Evolutionary conservation across 2,797 vertebrate genomes (phyloP).

Genomic region (Arrhamphus sclerolepis): DNA sequence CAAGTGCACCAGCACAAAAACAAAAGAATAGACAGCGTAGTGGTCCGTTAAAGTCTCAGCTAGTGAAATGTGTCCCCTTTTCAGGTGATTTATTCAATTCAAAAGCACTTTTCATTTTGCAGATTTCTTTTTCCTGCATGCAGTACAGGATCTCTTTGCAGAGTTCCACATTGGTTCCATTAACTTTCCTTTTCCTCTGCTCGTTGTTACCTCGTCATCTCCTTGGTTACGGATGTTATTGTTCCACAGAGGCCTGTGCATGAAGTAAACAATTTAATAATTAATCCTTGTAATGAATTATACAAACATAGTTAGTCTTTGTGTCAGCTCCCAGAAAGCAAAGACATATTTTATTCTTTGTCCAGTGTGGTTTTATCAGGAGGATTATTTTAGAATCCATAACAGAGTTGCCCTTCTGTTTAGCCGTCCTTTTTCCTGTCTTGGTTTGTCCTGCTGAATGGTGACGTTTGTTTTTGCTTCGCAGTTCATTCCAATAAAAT

Average conservation of each 20-base stretch:
- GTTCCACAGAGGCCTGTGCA: constrained; percentile 25
- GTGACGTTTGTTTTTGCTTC: no score
- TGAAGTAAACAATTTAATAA: constrained; percentile 55
- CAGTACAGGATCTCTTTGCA: not conserved
- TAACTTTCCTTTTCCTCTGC: constrained; percentile 13
- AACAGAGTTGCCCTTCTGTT: not conserved
- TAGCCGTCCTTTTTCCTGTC: no score
- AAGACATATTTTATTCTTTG: constrained; percentile 18
- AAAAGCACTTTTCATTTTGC: no score
- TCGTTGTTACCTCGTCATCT: constrained; percentile 20
- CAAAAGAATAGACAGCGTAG: no score
- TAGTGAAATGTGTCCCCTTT: no score
- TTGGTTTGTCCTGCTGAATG: no score
- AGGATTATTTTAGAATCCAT: not conserved
- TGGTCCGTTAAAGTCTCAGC: no score
- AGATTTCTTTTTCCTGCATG: no score
- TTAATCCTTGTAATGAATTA: constrained; percentile 44
- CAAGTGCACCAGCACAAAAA: no score
- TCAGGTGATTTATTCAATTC: no score
- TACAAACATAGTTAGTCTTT: constrained; percentile 36
- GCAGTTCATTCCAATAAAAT: no score
- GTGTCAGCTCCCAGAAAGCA: constrained; percentile 40
- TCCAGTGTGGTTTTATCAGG: not conserved
- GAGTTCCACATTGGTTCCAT: not conserved
- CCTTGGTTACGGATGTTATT: constrained; percentile 22